Evolutionary conservation across 2,113 vertebrate species (phyloP).

Genomic region (Toxostoma redivivum): DNA sequence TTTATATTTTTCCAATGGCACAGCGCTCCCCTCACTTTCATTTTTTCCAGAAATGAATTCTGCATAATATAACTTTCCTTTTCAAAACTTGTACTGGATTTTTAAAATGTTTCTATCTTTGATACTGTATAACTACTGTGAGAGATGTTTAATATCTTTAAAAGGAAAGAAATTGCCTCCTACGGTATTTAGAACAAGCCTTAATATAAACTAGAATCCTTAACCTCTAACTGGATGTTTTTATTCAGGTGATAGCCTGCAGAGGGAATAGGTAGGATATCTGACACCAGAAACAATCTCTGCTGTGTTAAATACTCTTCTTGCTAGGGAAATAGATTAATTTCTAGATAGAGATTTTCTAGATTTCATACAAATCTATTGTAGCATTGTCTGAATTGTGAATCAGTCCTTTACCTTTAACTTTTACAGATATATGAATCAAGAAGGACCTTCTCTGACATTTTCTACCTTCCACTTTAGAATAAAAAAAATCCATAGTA

Average conservation of each 20-base stretch:
- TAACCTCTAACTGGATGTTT: neutral
- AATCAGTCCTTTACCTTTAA: neutral
- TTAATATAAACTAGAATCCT: neutral
- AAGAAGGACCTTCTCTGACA: neutral
- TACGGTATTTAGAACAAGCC: neutral
- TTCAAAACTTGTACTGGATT: neutral
- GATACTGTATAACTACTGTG: neutral
- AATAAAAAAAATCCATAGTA: neutral
- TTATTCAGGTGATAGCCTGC: neutral
- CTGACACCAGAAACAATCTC: neutral
- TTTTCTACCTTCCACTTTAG: neutral
- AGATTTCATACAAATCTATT: neutral
- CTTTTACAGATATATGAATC: neutral
- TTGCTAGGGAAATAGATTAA: neutral
- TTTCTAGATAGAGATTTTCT: neutral
- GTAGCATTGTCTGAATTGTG: neutral
- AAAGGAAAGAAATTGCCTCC: neutral
- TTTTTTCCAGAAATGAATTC: neutral
- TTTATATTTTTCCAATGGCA: neutral
- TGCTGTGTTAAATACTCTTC: neutral
- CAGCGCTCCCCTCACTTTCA: rapidly evolving
- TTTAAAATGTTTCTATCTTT: neutral
- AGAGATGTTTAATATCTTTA: neutral
- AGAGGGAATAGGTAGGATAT: neutral
- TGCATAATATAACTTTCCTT: neutral